Evolutionary conservation across 2,113 vertebrate genomes (phyloP).

Genomic region (Oophaga pumilio): DNA sequence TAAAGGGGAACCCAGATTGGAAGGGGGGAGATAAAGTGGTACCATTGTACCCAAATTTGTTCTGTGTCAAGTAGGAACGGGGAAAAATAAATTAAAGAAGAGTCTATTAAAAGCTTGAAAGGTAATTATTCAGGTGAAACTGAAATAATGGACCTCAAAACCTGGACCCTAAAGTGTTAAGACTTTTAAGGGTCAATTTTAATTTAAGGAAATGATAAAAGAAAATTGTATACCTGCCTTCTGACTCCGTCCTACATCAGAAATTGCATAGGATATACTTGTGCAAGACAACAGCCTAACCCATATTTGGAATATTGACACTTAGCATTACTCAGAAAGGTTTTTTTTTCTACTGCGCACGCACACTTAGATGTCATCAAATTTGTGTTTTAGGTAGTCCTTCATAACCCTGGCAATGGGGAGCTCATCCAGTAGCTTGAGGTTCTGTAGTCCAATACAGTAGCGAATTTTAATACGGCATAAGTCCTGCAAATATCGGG

Average conservation of each 20-base stretch:
- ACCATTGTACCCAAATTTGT: background rate
- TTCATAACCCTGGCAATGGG: constrained; percentile 98
- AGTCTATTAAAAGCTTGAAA: background rate
- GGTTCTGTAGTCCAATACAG: constrained; percentile 95
- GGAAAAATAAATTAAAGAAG: constrained; percentile 14
- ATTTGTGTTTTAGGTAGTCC: constrained; percentile 99
- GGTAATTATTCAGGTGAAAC: background rate
- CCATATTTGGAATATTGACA: constrained; percentile 76
- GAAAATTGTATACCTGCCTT: constrained; percentile 80
- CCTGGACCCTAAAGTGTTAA: constrained; percentile 39
- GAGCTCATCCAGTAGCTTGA: constrained; percentile 92
- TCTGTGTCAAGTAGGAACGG: constrained; percentile 20
- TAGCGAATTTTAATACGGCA: constrained; percentile 97
- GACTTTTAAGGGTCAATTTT: constrained; percentile 37
- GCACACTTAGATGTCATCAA: constrained; percentile 86
- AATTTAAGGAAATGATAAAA: constrained; percentile 63
- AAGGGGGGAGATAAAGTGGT: no score
- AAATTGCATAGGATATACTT: constrained; percentile 97
- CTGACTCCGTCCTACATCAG: constrained; percentile 80
- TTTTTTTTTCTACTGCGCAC: constrained; percentile 65
- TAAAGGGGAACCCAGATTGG: background rate
- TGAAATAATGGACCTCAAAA: constrained; percentile 39
- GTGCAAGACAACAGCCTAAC: constrained; percentile 79
- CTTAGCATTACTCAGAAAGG: constrained; percentile 70
- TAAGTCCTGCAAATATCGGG: constrained; percentile 94